Evolutionary conservation across 2,113 vertebrate species (phyloP).

Genomic region (Blennius ocellaris): DNA sequence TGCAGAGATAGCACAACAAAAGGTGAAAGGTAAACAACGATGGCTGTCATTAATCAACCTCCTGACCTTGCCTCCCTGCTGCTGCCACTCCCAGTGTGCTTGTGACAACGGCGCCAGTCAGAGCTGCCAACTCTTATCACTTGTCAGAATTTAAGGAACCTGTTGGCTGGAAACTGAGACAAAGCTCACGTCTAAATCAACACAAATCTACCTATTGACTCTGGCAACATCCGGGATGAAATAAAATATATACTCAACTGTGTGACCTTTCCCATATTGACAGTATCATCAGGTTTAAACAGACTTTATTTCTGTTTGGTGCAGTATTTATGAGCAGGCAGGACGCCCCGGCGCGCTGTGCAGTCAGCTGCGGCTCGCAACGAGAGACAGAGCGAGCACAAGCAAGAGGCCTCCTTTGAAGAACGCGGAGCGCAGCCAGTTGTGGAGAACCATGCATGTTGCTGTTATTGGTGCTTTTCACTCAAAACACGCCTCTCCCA

Average conservation of each 20-base stretch:
- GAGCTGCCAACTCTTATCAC: slow-evolving; percentile 62
- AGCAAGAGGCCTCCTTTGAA: slow-evolving; percentile 59
- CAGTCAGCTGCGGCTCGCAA: slow-evolving; percentile 23
- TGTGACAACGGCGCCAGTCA: slow-evolving; percentile 57
- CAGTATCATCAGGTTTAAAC: slow-evolving; percentile 56
- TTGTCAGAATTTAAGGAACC: slow-evolving; percentile 62
- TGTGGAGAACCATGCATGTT: slow-evolving; percentile 62
- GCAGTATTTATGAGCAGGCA: slow-evolving; percentile 18
- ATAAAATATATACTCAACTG: slow-evolving; percentile 47
- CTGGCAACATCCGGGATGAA: slow-evolving; percentile 60
- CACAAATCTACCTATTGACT: slow-evolving; percentile 51
- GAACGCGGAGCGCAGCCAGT: slow-evolving; percentile 57
- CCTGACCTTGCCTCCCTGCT: slow-evolving; percentile 52
- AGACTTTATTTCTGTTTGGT: slow-evolving; percentile 49
- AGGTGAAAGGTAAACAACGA: slow-evolving; percentile 64
- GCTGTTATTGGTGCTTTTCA: slow-evolving; percentile 61
- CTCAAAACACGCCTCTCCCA: slow-evolving; percentile 47
- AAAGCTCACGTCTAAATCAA: slow-evolving; percentile 53
- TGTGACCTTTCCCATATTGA: slow-evolving; percentile 61
- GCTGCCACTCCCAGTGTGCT: slow-evolving; percentile 55
- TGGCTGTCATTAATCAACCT: slow-evolving; percentile 74
- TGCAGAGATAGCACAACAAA: slow-evolving; percentile 73
- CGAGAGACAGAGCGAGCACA: not conserved
- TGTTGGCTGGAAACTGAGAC: slow-evolving; percentile 54
- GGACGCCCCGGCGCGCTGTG: not conserved